phyloP scores from a whole-genome alignment of 2,888 invertebrate species.

The Epistrophella euchroma region DNA sequence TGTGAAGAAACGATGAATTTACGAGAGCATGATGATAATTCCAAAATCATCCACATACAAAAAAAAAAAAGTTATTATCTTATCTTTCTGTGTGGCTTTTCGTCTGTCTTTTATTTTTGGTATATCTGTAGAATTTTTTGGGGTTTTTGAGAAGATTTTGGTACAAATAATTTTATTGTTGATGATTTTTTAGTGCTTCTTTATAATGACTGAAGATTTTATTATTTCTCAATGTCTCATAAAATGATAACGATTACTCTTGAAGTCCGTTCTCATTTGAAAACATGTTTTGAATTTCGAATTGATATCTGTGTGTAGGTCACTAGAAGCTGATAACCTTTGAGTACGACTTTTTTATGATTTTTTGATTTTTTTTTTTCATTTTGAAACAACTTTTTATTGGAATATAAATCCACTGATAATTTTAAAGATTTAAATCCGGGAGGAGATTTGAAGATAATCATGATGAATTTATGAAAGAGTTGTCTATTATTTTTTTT shows the following conservation, averaged over 20 bases:
- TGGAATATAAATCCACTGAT: slow-evolving; percentile 6
- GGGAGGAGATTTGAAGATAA: slow-evolving; percentile 11
- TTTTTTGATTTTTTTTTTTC: slow-evolving; percentile 17
- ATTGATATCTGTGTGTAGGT: slow-evolving; percentile 54
- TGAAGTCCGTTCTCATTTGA: slow-evolving; percentile 5
- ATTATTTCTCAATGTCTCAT: slow-evolving; percentile 60
- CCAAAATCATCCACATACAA: slow-evolving; percentile 8
- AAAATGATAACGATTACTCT: slow-evolving; percentile 61
- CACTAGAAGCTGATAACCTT: slow-evolving; percentile 52
- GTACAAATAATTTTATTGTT: slow-evolving; percentile 15
- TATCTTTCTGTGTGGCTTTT: slow-evolving; percentile 28
- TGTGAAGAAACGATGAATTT: slow-evolving; percentile 52
- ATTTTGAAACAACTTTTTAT: not conserved
- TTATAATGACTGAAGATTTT: not conserved
- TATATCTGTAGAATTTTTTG: not conserved
- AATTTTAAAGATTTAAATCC: slow-evolving; percentile 1
- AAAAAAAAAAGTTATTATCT: slow-evolving; percentile 42
- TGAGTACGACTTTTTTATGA: slow-evolving; percentile 39
- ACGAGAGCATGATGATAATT: slow-evolving; percentile 13
- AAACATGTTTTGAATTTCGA: slow-evolving; percentile 72
- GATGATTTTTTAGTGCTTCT: not conserved
- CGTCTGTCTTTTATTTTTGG: not conserved
- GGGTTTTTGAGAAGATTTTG: not conserved
- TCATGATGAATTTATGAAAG: slow-evolving; percentile 6
- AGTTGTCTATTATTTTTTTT: not conserved